Evolutionary conservation across 2,113 vertebrate genomes (phyloP), one percentile per base, ranked within the genome.

Genomic region (Caloenas nicobarica): DNA sequence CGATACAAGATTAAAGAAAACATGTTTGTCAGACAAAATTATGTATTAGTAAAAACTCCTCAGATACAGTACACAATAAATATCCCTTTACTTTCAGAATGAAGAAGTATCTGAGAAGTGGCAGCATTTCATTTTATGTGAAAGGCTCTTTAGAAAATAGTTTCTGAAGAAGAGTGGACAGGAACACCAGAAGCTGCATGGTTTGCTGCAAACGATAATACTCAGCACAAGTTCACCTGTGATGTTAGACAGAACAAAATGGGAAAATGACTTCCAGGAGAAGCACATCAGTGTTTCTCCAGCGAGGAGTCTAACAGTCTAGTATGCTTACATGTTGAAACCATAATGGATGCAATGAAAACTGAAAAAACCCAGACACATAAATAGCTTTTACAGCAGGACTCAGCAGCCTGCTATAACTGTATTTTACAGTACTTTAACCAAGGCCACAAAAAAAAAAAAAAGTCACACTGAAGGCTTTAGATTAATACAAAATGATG

Each of bases 21-120:
- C 0, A 1, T 1, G 4, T 25, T 10, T 70, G 33, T 50, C 21
- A 56, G 13, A 33, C 6, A 33, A 36, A 66, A 16, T 2, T 28
- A 23, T 2, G 6, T 25, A 62, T 64, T 46, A 53, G 29, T 25
- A 73, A 36, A 29, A 73, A 36, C 48, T 73, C 16, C 66, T 86
- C 38, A 42, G 40, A 33, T 34, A 29, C 1, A 72, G 38, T 31
- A 56, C 46, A 46, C 7, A 71, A 68, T 46, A 83, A 58, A 53
- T 23, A 64, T 36, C 11, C 12, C 29, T 36, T 24, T 29, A 28
- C 40, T 86, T 89, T 92, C 54, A 62, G 29, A 69, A 53, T 6
- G 6, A 81, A 61, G 24, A 53, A 77, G 19, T 42, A 48, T 11
- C 34, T 36, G 26, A 79, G 38, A 64, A 23, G 19, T 29, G 6